Percentiles rank a stretch among this genome's conserved stretches.
Evolutionary conservation across 2,888 invertebrate species (phyloP).

Genomic region (Drosophila merina): DNA sequence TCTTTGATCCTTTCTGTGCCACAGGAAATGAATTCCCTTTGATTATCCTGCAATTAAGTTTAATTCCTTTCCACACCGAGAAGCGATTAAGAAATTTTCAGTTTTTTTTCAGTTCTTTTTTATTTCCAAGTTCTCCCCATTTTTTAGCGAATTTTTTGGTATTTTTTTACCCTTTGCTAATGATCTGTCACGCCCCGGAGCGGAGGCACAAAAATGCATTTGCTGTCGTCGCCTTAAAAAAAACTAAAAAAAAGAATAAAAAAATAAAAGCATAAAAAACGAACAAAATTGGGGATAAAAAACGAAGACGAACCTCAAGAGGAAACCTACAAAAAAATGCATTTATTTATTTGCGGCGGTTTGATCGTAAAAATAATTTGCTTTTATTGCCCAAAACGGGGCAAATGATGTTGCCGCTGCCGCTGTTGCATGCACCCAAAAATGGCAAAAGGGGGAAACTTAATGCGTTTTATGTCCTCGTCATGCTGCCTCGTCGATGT

Average conservation of each 20-base stretch:
- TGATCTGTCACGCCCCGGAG: constrained; percentile 48
- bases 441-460: constrained; percentile 31
- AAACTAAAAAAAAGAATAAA: constrained; percentile 20
- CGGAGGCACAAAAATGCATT: constrained; percentile 58
- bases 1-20: neutral
- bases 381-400: constrained; percentile 60
- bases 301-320: constrained; percentile 7
- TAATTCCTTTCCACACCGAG: constrained; percentile 39
- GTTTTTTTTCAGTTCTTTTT: constrained; percentile 12
- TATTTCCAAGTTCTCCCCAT: constrained; percentile 10
- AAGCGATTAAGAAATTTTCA: constrained; percentile 38
- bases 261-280: neutral
- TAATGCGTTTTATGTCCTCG: constrained; percentile 66
- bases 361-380: constrained; percentile 75
- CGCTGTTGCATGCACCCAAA: constrained; percentile 57
- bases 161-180: constrained; percentile 36
- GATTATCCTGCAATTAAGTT: constrained; percentile 56
- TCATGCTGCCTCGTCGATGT: constrained; percentile 25
- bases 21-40: constrained; percentile 42
- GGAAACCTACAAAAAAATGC: constrained; percentile 44
- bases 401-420: constrained; percentile 45
- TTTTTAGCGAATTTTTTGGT: constrained; percentile 9
- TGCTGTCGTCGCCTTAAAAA: constrained; percentile 38
- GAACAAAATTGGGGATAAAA: constrained; percentile 6
- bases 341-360: constrained; percentile 70